Base-by-base conservation (phyloP, 2,888 invertebrate genomes). In the Tupiocoris notatus region DNA sequence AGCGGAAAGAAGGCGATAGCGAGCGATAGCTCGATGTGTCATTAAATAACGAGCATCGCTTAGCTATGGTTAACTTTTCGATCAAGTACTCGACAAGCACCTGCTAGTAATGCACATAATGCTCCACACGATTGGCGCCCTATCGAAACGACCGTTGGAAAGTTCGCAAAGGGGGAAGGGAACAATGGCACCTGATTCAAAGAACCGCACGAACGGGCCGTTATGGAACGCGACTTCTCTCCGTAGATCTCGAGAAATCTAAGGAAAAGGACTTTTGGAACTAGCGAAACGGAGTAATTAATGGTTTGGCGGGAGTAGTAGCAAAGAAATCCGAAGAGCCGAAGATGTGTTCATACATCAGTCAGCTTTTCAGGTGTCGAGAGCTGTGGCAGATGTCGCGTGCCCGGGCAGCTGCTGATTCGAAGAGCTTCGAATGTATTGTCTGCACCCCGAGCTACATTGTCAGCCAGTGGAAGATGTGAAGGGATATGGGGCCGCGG, bases 291-390 rank as follows among this genome's bases (percentile, higher is more conserved):
- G n/a, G 57, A 18, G 2, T 73, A 73, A 73, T 73, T 73, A 62
- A 73, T 73, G 73, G 73, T 62, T 73, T 39, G 25, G 39, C 70
- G 3, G 70, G 59, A 61, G 61, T 1, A 20, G 2, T 0, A 16
- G 25, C n/a, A 57, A 67, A 62, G 73, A 62, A 73, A 70, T 61
- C 70, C n/a, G 17, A 6, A 16, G 54, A 62, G 25, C 73, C 61
- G n/a, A 73, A 62, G 56, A 73, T 63, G 73, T 73, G 73, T 73
- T 73, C 73, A 73, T 73, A 73, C 73, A 73, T 73, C 73, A 73
- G 73, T 73, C 73, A 73, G 73, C 73, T 73, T 62, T 73, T 73
- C 73, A 73, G 73, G 73, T 73, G 73, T 73, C 73, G 73, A 70
- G 70, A 70, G 59, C 59, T 3, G 59, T 20, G 56, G 67, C 66